These are phyloP conservation scores for Microctenopoma stevenorrisi DNA, from an alignment of 2,797 vertebrate genomes.

Conservation along the genomic window DNA sequence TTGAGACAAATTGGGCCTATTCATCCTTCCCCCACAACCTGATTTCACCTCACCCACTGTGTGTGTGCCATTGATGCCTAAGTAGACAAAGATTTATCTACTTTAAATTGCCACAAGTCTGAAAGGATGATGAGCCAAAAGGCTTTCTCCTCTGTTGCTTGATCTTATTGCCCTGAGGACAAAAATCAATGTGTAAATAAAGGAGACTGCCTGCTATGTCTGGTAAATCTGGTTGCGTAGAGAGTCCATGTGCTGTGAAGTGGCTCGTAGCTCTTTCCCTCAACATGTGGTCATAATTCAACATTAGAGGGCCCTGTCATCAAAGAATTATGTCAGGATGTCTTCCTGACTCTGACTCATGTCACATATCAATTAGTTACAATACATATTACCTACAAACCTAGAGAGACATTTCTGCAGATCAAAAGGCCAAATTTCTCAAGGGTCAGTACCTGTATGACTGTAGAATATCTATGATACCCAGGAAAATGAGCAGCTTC, in stretches of 20 bases:
- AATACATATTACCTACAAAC: not conserved
- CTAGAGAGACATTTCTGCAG: not conserved
- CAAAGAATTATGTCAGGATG: not conserved
- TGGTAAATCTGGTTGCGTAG: constrained; percentile 14
- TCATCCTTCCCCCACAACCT: constrained; percentile 34
- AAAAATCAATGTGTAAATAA: constrained; percentile 53
- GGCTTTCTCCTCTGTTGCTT: constrained; percentile 5
- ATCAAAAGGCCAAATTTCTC: not conserved
- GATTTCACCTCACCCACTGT: constrained; percentile 13
- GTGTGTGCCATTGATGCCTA: constrained; percentile 16
- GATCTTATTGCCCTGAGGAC: constrained; percentile 10
- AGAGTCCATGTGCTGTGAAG: constrained; percentile 28
- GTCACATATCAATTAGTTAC: not conserved
- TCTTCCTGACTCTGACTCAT: not conserved
- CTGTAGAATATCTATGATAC: constrained; percentile 98
- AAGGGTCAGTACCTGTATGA: constrained; percentile 91
- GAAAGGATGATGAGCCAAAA: constrained; percentile 27
- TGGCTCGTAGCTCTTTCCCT: constrained; percentile 25
- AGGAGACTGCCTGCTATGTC: constrained; percentile 30
- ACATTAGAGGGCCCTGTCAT: constrained; percentile 9
- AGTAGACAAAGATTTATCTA: constrained; percentile 33
- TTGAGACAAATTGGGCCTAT: constrained; percentile 19
- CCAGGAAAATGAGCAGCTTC: constrained; percentile 95
- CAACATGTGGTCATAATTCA: constrained; percentile 32
- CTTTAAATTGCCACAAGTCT: constrained; percentile 23